Percentiles rank a stretch among this genome's conserved stretches.
Conservation (phyloP, 2,113 vertebrate genomes). For the Solea solea region DNA sequence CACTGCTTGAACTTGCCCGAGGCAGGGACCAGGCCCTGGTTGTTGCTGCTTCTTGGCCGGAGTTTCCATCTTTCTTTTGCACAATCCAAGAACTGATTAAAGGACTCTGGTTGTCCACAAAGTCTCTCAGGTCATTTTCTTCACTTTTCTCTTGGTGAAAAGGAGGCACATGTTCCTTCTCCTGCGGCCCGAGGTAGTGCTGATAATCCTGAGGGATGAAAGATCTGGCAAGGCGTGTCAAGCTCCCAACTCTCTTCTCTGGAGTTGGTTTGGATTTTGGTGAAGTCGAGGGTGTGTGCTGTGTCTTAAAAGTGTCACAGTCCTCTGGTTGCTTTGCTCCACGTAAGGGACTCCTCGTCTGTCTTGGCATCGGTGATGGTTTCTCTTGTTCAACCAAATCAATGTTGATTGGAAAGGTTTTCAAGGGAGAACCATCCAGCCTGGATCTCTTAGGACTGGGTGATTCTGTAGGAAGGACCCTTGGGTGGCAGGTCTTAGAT, state of each 20-base stretch:
- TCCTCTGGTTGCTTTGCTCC: constrained; percentile 14
- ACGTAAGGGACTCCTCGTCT: constrained; percentile 42
- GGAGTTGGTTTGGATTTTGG: constrained; percentile 19
- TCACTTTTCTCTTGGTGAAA: constrained; percentile 19
- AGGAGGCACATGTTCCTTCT: constrained; percentile 41
- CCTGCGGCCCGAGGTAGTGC: constrained; percentile 25
- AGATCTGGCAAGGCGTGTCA: constrained; percentile 49
- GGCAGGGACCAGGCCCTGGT: constrained; percentile 47
- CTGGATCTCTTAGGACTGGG: constrained; percentile 47
- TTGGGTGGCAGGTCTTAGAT: constrained; percentile 64
- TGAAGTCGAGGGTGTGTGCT: constrained; percentile 10
- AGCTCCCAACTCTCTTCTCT: constrained; percentile 27
- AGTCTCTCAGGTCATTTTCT: constrained; percentile 12
- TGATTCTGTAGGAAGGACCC: constrained; percentile 69
- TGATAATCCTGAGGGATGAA: constrained; percentile 55
- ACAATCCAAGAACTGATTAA: constrained; percentile 27
- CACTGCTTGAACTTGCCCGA: constrained; percentile 70
- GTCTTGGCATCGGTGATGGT: constrained; percentile 41
- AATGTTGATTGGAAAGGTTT: constrained; percentile 65
- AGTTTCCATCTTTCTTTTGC: constrained; percentile 37
- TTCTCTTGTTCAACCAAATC: constrained; percentile 14
- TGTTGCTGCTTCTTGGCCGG: constrained; percentile 40
- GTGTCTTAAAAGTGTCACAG: constrained; percentile 2
- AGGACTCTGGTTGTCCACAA: constrained; percentile 17
- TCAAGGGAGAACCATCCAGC: constrained; percentile 57